These are phyloP conservation scores for Acanthaster planci DNA, from an alignment of 35 echinoderm and acorn worm genomes.

Conservation along the genomic window DNA sequence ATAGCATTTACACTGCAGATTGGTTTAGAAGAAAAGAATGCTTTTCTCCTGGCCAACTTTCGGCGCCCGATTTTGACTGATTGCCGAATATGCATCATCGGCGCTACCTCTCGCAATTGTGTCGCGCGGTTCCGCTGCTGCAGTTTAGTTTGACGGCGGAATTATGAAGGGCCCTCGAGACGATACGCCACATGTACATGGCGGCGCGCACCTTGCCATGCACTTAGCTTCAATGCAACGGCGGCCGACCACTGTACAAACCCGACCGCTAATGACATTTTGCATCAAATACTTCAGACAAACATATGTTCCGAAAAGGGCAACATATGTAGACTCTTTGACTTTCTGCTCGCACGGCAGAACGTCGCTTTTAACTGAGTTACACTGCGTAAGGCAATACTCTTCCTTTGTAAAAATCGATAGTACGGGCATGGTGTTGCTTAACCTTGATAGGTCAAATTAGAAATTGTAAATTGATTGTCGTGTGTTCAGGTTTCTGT, in stretches of 20 bases:
- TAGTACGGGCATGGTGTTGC: not conserved
- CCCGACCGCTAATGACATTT: slow-evolving; percentile 20
- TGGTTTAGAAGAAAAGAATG: no score
- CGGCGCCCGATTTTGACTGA: no score
- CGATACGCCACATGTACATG: slow-evolving; percentile 8
- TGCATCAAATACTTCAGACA: slow-evolving; percentile 33
- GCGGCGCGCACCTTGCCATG: not conserved
- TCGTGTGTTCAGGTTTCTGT: not conserved
- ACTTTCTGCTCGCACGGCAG: not conserved
- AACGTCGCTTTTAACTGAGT: not conserved
- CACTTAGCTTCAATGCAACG: not conserved
- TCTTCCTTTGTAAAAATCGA: no score
- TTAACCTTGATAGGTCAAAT: not conserved
- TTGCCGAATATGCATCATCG: no score
- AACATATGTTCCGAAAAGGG: slow-evolving; percentile 31
- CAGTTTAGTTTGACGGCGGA: not conserved
- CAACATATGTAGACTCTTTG: slow-evolving; percentile 18
- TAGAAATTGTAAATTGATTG: slow-evolving; percentile 24
- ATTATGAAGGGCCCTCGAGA: not conserved
- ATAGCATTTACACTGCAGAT: no score
- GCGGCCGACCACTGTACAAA: not conserved
- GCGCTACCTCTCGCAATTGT: no score
- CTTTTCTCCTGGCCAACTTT: no score
- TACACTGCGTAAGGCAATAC: not conserved
- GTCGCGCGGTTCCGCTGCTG: not conserved